These are phyloP conservation scores for Drosophila acutilabella DNA, from an alignment of 2,888 invertebrate species.

Conservation along the genomic window DNA sequence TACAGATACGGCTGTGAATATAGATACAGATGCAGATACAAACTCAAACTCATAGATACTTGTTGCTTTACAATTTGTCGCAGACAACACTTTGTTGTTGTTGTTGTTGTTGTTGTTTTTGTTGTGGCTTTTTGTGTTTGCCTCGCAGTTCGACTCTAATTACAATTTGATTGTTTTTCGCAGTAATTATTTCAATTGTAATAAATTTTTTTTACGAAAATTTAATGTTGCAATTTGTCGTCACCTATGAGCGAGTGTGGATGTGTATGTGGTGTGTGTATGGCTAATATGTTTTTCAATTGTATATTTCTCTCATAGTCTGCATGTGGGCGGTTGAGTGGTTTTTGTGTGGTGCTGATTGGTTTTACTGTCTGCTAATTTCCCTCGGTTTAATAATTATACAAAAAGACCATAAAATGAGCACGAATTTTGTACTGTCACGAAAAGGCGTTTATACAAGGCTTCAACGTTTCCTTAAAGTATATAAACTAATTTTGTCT, in stretches of 20 bases:
- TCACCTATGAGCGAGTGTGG: conserved; percentile 14
- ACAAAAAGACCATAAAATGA: background rate
- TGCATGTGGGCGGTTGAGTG: conserved; percentile 10
- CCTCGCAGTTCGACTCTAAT: conserved; percentile 62
- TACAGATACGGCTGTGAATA: conserved; percentile 9
- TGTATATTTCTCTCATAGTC: conserved; percentile 7
- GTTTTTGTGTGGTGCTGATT: conserved; percentile 18
- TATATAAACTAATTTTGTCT: too few species aligned
- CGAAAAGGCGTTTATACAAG: too few species aligned
- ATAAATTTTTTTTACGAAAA: conserved; percentile 73
- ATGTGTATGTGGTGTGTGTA: conserved; percentile 19
- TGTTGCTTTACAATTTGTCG: conserved; percentile 66
- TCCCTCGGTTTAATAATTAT: conserved; percentile 12
- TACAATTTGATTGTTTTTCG: conserved; percentile 77
- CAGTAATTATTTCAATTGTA: conserved; percentile 78
- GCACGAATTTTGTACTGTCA: background rate
- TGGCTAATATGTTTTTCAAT: conserved; percentile 36
- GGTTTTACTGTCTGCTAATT: conserved; percentile 16
- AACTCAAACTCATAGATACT: conserved; percentile 31
- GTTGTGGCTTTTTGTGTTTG: conserved; percentile 31
- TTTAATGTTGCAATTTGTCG: conserved; percentile 69
- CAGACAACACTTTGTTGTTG: conserved; percentile 22
- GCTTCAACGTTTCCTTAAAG: too few species aligned
- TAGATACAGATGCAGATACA: conserved; percentile 28
- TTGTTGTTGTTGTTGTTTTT: conserved; percentile 24